Evolutionary conservation across 2,113 vertebrate species (phyloP), one percentile per base, ranked within the genome.

Genomic region (Calidris pugnax): DNA sequence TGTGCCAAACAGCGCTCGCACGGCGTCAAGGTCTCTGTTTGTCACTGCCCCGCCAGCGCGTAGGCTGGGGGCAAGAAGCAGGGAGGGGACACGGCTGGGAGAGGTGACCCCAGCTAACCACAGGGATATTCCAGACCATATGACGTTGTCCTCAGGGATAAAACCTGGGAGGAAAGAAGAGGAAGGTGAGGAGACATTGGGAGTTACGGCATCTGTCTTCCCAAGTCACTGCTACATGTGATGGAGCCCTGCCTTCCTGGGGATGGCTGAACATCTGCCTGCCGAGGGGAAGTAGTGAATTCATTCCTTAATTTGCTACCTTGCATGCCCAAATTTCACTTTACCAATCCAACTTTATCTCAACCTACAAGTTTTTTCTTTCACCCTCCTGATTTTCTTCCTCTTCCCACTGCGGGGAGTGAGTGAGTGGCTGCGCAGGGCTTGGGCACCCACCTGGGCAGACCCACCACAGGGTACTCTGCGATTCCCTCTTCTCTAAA

Each of bases 81-180:
- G 14, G 27, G 28, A 67, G 23, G 33, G 33, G 37, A 53, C 37
- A 24, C 0, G 2, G 75, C 37, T 30, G 67, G 59, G 35, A 66
- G 27, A 57, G 51, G 43, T 23, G 74, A 51, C 6, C 41, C 51
- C 74, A 51, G 2, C 14, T 14, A 15, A 33, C 12, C 37, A n/a
- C 30, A 53, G 67, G 45, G 33, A 26, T 5, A 19, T 30, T 73
- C 37, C 74, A 53, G n/a, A 73, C 51, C 4, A 3, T 6, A 6
- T 1, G 43, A 43, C 1, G 0, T 11, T 6, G 18, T 39, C 45
- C 41, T 66, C 51, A 51, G 67, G 0, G 1, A 17, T 16, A 45
- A 50, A 57, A 85, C 60, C 33, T 39, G 4, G 10, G 32, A 17
- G 4, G 2, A 13, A 60, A 39, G 37, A n/a, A 21, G 68, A 35